Evolutionary conservation across 2,797 vertebrate genomes (phyloP).

Genomic region (Premnoplex brunnescens): DNA sequence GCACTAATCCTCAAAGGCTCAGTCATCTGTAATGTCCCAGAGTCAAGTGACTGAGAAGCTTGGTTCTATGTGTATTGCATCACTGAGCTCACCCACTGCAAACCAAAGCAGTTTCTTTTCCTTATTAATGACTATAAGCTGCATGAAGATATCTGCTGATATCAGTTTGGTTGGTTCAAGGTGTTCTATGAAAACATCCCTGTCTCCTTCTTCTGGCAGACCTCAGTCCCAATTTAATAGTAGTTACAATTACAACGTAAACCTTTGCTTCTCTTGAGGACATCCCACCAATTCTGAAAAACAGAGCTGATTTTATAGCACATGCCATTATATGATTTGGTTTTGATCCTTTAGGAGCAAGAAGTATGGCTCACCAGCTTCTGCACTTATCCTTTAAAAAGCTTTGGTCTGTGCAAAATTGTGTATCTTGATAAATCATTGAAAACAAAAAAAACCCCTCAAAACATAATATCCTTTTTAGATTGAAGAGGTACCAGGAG

Average conservation of each 20-base stretch:
- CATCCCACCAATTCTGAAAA: neutral
- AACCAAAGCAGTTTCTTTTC: neutral
- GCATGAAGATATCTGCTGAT: neutral
- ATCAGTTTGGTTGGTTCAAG: neutral
- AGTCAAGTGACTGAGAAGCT: neutral
- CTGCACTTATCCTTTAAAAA: neutral
- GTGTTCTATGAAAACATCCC: neutral
- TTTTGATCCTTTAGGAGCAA: neutral
- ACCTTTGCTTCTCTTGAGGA: neutral
- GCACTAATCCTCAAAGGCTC: neutral
- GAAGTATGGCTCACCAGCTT: neutral
- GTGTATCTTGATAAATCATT: neutral
- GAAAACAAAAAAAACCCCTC: neutral
- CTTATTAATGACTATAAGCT: neutral
- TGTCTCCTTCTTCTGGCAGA: neutral
- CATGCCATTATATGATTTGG: neutral
- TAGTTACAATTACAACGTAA: neutral
- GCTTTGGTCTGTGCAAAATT: neutral
- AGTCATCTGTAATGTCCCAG: neutral
- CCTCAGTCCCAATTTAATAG: neutral
- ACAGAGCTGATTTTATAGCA: neutral
- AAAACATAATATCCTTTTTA: constrained; percentile 55
- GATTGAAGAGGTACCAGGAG: constrained; percentile 93
- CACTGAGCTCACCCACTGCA: neutral
- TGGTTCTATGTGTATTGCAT: neutral